Evolutionary conservation across 2,797 vertebrate genomes (phyloP).

Genomic region (Brachyrhaphis roseni): DNA sequence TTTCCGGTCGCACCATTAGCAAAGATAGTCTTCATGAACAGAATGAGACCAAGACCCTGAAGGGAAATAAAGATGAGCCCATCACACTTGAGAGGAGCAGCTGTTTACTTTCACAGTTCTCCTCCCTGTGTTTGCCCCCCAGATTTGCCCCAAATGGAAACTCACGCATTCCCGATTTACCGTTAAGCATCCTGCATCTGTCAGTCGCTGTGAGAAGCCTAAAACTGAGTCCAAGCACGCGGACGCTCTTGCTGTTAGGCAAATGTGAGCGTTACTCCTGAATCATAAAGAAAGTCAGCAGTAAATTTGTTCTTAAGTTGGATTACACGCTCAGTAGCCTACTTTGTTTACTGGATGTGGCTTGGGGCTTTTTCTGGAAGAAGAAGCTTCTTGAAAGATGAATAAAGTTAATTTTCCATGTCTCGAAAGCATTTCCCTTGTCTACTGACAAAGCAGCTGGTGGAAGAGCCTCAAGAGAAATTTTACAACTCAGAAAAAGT

Average conservation of each 20-base stretch:
- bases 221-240: slow-evolving; percentile 33
- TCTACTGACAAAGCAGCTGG: slow-evolving; percentile 33
- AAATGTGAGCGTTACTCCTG: slow-evolving; percentile 46
- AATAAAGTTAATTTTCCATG: slow-evolving; percentile 36
- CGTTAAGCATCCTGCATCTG: slow-evolving; percentile 18
- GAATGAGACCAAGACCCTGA: slow-evolving; percentile 15
- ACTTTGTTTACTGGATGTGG: slow-evolving; percentile 53
- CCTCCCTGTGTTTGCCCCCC: slow-evolving; percentile 45
- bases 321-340: slow-evolving; percentile 47
- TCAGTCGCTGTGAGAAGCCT: slow-evolving; percentile 47
- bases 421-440: slow-evolving; percentile 32
- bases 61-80: slow-evolving; percentile 22
- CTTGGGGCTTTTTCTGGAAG: slow-evolving; percentile 39
- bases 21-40: slow-evolving; percentile 21
- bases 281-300: slow-evolving; percentile 51
- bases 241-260: slow-evolving; percentile 39
- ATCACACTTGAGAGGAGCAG: slow-evolving; percentile 19
- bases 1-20: slow-evolving; percentile 32
- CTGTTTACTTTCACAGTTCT: slow-evolving; percentile 10
- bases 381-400: slow-evolving; percentile 47
- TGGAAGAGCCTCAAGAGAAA: slow-evolving; percentile 21
- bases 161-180: slow-evolving; percentile 12
- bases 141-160: slow-evolving; percentile 45
- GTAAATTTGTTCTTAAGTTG: slow-evolving; percentile 43
- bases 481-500: slow-evolving; percentile 13